A percentile compares a stretch with the other conserved stretches of the same genome.
Conservation (phyloP, 1,140 invertebrate genomes). For the Apis florea region DNA sequence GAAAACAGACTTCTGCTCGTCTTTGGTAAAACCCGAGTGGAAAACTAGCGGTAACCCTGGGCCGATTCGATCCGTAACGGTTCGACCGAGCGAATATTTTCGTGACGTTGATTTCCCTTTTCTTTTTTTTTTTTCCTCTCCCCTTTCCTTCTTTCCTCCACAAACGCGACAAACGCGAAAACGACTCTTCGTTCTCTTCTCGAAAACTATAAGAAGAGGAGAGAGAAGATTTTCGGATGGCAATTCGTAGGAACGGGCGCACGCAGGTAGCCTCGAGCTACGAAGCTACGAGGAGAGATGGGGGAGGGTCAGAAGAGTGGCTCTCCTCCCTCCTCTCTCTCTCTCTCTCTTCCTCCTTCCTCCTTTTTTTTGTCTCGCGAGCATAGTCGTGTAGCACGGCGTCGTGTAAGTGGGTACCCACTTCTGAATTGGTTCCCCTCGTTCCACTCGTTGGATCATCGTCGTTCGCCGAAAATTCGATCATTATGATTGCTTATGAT, state of each 20-base stretch:
- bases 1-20: constrained; percentile 64
- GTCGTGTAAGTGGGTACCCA: constrained; percentile 78
- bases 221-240: constrained; percentile 44
- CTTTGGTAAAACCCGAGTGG: constrained; percentile 60
- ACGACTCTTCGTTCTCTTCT: neutral
- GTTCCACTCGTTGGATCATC: constrained; percentile 78
- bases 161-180: constrained; percentile 23
- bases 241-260: constrained; percentile 64
- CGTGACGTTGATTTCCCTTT: too few species aligned
- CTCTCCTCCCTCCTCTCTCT: neutral
- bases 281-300: constrained; percentile 60
- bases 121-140: too few species aligned
- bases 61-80: too few species aligned
- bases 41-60: constrained; percentile 54
- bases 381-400: constrained; percentile 61
- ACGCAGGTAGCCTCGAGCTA: constrained; percentile 71
- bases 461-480: constrained; percentile 80
- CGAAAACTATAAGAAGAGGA: constrained; percentile 23
- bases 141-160: too few species aligned
- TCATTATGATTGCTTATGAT: constrained; percentile 81
- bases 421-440: constrained; percentile 78
- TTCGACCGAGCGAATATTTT: too few species aligned
- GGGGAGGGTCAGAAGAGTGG: constrained; percentile 59
- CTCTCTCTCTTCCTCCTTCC: neutral
- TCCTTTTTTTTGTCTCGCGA: constrained; percentile 29